Base-by-base conservation (phyloP, 1,140 invertebrate genomes). In the Dendrolimus punctatus region DNA sequence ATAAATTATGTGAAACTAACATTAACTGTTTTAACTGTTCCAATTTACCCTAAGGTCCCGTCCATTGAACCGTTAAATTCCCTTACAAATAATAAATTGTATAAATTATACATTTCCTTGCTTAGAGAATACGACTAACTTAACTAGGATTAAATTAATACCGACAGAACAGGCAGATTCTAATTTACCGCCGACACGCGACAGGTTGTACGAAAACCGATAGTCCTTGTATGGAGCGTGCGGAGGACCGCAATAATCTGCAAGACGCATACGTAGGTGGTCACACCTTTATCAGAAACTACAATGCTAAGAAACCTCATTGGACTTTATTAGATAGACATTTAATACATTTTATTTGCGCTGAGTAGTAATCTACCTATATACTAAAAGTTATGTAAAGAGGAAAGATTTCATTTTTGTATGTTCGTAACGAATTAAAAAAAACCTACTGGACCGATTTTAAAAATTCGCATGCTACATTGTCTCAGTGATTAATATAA, bases 361-460 rank as follows among this genome's bases (percentile, higher is more conserved):
- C 68, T 70, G 72, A 67, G 78, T 79, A 82, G 75, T 80, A 79
- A 72, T 70, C 41, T 9, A n/a, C n/a, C n/a, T n/a, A n/a, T n/a
- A 41, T 9, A 38, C 40, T 39, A 8, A 55, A 42, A 38, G 47
- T 6, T 42, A 38, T n/a, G n/a, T 42, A 23, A 23, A 23, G 23
- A 42, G 46, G 45, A 49, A 55, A 49, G 49, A 23, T 23, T 23
- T 23, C n/a, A n/a, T n/a, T n/a, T n/a, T n/a, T n/a, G 1, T 23
- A 23, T 23, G 3, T 55, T 42, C 41, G 50, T 55, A 39, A 23
- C 46, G 38, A 51, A 38, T 23, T 23, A 46, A 42, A n/a, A n/a
- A n/a, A n/a, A n/a, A n/a, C n/a, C n/a, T n/a, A n/a, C n/a, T n/a
- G n/a, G n/a, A n/a, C n/a, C n/a, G n/a, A n/a, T n/a, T 38, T 51